Evolutionary conservation across 2,888 invertebrate genomes (phyloP), one percentile per base, ranked within the genome.

Genomic region (Unio delphinus): DNA sequence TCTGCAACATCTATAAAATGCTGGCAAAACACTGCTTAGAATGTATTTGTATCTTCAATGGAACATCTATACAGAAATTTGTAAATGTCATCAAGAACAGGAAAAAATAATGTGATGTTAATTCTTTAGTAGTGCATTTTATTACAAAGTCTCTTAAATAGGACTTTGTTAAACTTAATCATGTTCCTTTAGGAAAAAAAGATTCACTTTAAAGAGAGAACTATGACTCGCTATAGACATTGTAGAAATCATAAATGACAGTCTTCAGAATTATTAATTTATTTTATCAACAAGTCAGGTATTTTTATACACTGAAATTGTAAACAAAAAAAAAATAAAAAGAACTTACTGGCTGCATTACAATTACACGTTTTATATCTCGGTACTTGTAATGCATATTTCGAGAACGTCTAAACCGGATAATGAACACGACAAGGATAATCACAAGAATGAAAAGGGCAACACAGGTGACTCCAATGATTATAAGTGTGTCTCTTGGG

Each of bases 311-410:
- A 45, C 11, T 45, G 15, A 45, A 45, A 45, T 15, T 45, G 45
- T 45, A 45, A 45, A 45, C 2, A 34, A 34, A 23, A 18, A 34
- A 34, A 34, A n/a, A 65, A 3, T 54, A 15, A 23, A 23, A 45
- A 61, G 59, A 34, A 75, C 82, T 74, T 72, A 87, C 88, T 56
- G 83, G 83, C 69, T 83, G 80, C 88, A 89, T 88, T 20, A 89
- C 84, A 71, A 89, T 87, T 34, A 89, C 87, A 8, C 88, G 71
- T 75, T 89, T 86, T 64, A 86, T 72, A 54, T 76, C 74, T 5
- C 76, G 72, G 61, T 77, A 79, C 55, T 79, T 78, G 26, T 69
- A 58, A 26, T 58, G 62, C 66, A 73, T 70, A 45, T 67, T 71
- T 20, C 71, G 62, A 30, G 68, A 69, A 34, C 77, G 57, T 59